A percentile compares a stretch with the other conserved stretches of the same genome.
phyloP scores from a whole-genome alignment of 2,888 invertebrate species.

The Drosophila acutilabella region DNA sequence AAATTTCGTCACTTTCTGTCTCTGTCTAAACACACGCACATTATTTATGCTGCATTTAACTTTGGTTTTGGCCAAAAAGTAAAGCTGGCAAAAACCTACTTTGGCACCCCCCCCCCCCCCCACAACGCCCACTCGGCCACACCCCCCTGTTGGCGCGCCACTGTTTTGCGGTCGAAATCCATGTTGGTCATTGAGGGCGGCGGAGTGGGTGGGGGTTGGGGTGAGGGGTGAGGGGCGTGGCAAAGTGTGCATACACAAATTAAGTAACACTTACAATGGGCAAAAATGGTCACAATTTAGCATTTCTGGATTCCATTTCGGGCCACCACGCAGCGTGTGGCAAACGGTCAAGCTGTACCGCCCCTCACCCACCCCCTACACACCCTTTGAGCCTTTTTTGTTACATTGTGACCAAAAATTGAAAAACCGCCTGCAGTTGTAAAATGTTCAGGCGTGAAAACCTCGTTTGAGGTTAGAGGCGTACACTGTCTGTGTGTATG shows the following conservation, averaged over 20 bases:
- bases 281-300: slow-evolving; percentile 46
- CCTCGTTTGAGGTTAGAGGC: slow-evolving; percentile 76
- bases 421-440: slow-evolving; percentile 82
- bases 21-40: slow-evolving; percentile 60
- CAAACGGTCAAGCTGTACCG: slow-evolving; percentile 36
- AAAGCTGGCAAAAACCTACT: slow-evolving; percentile 16
- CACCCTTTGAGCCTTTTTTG: slow-evolving; percentile 50
- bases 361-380: too few relatives aligned
- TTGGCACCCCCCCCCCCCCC: too few relatives aligned
- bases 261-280: slow-evolving; percentile 78
- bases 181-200: slow-evolving; percentile 47
- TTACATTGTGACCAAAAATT: slow-evolving; percentile 71
- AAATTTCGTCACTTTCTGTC: slow-evolving; percentile 1
- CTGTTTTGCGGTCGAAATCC: slow-evolving; percentile 72
- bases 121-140: too few relatives aligned
- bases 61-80: slow-evolving; percentile 69
- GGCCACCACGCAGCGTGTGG: slow-evolving; percentile 63
- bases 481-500: neutral
- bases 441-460: slow-evolving; percentile 81
- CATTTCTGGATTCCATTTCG: slow-evolving; percentile 70
- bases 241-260: slow-evolving; percentile 70
- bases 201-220: too few relatives aligned
- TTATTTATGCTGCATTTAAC: slow-evolving; percentile 81
- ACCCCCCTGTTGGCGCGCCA: slow-evolving; percentile 55
- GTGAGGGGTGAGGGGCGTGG: slow-evolving; percentile 54